phyloP scores from a whole-genome alignment of 2,888 invertebrate genomes.

The Eilema griseolum region DNA sequence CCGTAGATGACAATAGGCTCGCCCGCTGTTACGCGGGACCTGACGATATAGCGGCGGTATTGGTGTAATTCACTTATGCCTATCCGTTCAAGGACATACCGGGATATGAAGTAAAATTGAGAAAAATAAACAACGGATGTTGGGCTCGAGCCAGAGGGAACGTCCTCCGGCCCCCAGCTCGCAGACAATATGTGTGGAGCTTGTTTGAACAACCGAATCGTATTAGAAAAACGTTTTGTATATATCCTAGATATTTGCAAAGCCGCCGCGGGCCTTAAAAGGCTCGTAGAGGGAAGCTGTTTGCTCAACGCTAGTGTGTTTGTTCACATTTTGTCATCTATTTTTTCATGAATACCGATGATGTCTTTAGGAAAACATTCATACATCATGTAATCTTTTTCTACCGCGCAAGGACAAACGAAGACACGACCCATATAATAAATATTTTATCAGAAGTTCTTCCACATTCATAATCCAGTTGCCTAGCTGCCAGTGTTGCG shows the following conservation, averaged over 20 bases:
- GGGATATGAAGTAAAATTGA: slow-evolving; percentile 5
- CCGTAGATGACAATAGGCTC: background rate
- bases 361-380: slow-evolving; percentile 14
- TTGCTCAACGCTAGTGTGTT: background rate
- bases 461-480: background rate
- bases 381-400: background rate
- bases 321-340: background rate
- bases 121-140: slow-evolving; percentile 9
- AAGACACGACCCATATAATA: background rate
- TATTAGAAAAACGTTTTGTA: slow-evolving; percentile 16
- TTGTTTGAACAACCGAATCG: slow-evolving; percentile 8
- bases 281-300: background rate
- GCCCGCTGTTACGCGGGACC: background rate
- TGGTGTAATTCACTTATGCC: slow-evolving; percentile 1
- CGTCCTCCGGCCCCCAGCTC: background rate
- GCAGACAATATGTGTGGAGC: background rate
- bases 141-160: background rate
- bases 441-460: too few species aligned
- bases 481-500: too few species aligned
- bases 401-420: background rate
- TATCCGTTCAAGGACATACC: background rate
- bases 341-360: slow-evolving; percentile 7
- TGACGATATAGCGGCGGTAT: background rate
- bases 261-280: background rate
- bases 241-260: slow-evolving; percentile 2